Evolutionary conservation across 2,888 invertebrate genomes (phyloP), one percentile per base, ranked within the genome.

Genomic region (Actias luna): DNA sequence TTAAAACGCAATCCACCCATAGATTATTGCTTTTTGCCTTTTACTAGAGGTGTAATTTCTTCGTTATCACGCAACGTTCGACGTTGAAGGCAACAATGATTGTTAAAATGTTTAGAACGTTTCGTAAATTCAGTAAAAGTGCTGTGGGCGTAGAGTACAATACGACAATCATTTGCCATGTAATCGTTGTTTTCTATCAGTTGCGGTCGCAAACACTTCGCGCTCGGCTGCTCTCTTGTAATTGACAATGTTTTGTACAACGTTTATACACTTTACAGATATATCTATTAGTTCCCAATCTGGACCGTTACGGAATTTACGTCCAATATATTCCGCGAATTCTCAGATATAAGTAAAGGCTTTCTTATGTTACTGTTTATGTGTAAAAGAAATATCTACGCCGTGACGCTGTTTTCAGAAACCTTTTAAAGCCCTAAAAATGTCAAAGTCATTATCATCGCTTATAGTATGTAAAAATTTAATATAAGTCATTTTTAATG

Each of bases 141-240:
- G 78, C 77, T 78, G 84, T 85, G 80, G 87, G 88, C 81, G 87
- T 84, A 78, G 80, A 71, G 78, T 73, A 88, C 85, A 89, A 89
- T 85, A 85, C 83, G 89, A 91, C 91, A 89, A 89, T 88, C 83
- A 79, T 76, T 80, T 73, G 71, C 85, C 70, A 86, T 87, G 90
- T 89, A 91, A 91, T 91, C 89, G 80, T 72, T 76, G 87, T 88
- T 92, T 92, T 91, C 90, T 90, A 92, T 91, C 89, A 83, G 89
- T 84, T 87, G 88, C 88, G 91, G 89, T 88, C 82, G 83, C 88
- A 76, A 85, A 83, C 83, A 85, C 82, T 88, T 86, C 82, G 78
- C 89, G 91, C 85, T 87, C 74, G 77, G 89, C 78, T 89, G 88
- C 80, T 68, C 74, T 69, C 64, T 66, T 66, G 60, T 65, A 77